Base-by-base conservation (phyloP, 2,113 vertebrate genomes). In the Neodontobutis hainanensis region DNA sequence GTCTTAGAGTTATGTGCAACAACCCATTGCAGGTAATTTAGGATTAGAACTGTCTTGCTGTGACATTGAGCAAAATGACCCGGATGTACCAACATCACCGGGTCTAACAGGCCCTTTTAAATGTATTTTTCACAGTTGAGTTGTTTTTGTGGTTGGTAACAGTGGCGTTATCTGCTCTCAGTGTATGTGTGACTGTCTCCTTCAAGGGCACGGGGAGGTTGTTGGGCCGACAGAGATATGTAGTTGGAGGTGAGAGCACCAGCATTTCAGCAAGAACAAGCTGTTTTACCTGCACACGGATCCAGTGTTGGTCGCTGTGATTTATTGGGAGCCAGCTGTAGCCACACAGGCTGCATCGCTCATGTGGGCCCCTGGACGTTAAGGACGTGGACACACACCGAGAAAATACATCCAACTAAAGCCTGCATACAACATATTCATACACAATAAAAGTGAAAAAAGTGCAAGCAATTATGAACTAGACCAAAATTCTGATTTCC, bases 201-300 rank as follows among this genome's bases (percentile, higher is more conserved):
- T 80, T 48, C 79, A 88, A 86, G 83, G 83, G 32, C 83, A 0
- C 46, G 64, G 52, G 50, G 10, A 79, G 82, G 82, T 70, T 63
- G 70, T 14, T 34, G 45, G 4, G 70, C 78, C 81, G 78, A 80
- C 83, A 77, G 71, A 71, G 78, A 75, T 66, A 51, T 75, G 83
- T 65, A 45, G 70, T 64, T 56, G 40, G 73, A 83, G 73, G 83
- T 77, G 75, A 85, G 75, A 42, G 40, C 64, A 1, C 43, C 53
- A 4, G 75, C 80, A 72, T 85, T 85, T 83, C 80, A 83, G 75
- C 71, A 53, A 77, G 71, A 83, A 71, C 71, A 73, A 68, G 75
- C 61, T 64, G 46, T 70, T 85, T 78, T 55, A 71, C 32, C 35
- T 53, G 56, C 19, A 9, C 62, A 73, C 35, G 36, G 57, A 61